Evolutionary conservation across 1,140 invertebrate species (phyloP), one percentile per base, ranked within the genome.

Genomic region (Batillaria attramentaria): DNA sequence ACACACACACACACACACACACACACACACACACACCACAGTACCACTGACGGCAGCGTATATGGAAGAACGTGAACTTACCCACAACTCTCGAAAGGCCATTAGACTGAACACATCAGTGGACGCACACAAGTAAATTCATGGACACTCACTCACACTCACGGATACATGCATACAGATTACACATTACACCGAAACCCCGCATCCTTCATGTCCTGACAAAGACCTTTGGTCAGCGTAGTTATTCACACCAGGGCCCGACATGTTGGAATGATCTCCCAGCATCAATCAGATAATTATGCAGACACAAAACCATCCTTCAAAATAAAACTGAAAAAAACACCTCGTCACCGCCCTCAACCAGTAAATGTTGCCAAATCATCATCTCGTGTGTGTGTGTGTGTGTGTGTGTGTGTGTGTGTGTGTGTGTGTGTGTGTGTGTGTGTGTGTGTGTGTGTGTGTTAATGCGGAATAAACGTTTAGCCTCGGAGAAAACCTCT

Each of bases 21-120:
- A 60, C 57, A 24, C 57, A 60, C 57, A 24, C 57, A 60, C 57
- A 24, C 57, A 60, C 57, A 24, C 57, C 57, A 24, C 57, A 60
- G 6, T n/a, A 20, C 24, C 57, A 60, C 57, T n/a, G 20, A 60
- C 57, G 31, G 20, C 24, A 6, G 24, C 57, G 31, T 24, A 60
- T 28, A 60, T 24, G 31, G 20, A 60, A 6, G 31, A 20, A 60
- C 24, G 31, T 28, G 31, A 20, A 60, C 57, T n/a, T 24, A 60
- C 57, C 5, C 8, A 60, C 57, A n/a, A 60, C 46, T 13, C 46
- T 13, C 46, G 10, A 24, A 50, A 13, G 46, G 46, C 24, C 24
- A 24, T 50, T 10, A 24, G 8, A 50, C 24, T 13, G 8, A 50
- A 50, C 46, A 50, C 24, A 13, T 8, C 24, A 50, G 10, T 50